phyloP scores from a whole-genome alignment of 2,797 vertebrate genomes.

The Psittacula derbiana region DNA sequence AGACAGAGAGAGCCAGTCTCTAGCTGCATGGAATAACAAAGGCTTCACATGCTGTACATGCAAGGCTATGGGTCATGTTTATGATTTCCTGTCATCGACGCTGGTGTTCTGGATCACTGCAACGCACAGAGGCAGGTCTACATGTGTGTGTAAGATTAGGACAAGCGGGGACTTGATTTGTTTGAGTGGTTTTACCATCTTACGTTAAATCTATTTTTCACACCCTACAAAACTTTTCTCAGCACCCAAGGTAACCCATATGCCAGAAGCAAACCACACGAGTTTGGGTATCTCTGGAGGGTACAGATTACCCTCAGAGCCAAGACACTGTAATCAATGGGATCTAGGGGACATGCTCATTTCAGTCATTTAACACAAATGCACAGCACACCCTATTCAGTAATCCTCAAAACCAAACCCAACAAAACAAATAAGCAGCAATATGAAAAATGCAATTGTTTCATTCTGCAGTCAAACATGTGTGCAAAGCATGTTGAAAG shows the following conservation, averaged over 20 bases:
- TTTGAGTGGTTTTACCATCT: neutral
- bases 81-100: fast-evolving
- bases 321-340: neutral
- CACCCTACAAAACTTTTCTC: neutral
- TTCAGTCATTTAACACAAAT: neutral
- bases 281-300: neutral
- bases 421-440: neutral
- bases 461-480: neutral
- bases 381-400: neutral
- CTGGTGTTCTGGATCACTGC: neutral
- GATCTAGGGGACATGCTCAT: neutral
- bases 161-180: neutral
- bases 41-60: neutral
- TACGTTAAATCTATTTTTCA: neutral
- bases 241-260: neutral
- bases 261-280: neutral
- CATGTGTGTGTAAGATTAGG: neutral
- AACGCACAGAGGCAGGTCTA: neutral
- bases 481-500: neutral
- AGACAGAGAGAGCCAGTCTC: neutral
- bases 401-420: neutral
- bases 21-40: neutral
- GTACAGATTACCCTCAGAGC: neutral
- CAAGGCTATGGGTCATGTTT: neutral
- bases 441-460: neutral